Percentiles rank a stretch among this genome's conserved stretches.
Evolutionary conservation across 1,140 invertebrate species (phyloP).

Genomic region (Phymorhynchus buccinoides): DNA sequence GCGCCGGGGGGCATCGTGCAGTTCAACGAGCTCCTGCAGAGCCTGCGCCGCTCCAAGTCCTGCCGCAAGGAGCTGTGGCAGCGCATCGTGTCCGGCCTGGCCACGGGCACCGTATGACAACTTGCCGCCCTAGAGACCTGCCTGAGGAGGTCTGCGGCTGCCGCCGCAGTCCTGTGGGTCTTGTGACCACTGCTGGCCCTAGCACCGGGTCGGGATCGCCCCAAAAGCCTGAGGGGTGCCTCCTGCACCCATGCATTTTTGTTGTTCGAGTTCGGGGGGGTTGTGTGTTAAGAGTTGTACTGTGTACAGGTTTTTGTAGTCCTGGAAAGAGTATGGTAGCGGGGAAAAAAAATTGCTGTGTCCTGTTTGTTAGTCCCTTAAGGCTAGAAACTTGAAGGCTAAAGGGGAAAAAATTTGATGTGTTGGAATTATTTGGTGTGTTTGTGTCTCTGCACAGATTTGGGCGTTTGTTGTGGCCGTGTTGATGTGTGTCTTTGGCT

Average conservation of each 20-base stretch:
- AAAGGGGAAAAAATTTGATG: neutral
- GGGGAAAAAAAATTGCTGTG: neutral
- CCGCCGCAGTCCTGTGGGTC: neutral
- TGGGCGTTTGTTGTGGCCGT: neutral
- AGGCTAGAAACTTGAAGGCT: no score
- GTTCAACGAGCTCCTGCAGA: slow-evolving; percentile 96
- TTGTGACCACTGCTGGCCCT: neutral
- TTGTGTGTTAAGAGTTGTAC: neutral
- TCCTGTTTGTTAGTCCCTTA: no score
- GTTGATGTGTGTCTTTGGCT: neutral
- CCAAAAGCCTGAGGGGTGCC: neutral
- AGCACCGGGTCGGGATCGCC: neutral
- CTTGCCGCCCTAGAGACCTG: slow-evolving; percentile 12
- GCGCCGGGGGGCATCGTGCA: slow-evolving; percentile 93
- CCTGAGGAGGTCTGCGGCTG: no score
- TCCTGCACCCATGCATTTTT: neutral
- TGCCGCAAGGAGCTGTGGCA: slow-evolving; percentile 98
- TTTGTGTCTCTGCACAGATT: neutral
- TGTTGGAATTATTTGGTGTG: neutral
- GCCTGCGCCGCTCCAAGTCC: slow-evolving; percentile 94
- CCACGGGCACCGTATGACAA: slow-evolving; percentile 61
- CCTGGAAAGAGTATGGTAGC: neutral
- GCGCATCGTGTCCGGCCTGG: slow-evolving; percentile 79
- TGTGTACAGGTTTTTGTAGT: neutral
- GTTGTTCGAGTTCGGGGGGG: neutral